Conservation (phyloP, 2,888 invertebrate genomes). For the Netelia inedita region DNA sequence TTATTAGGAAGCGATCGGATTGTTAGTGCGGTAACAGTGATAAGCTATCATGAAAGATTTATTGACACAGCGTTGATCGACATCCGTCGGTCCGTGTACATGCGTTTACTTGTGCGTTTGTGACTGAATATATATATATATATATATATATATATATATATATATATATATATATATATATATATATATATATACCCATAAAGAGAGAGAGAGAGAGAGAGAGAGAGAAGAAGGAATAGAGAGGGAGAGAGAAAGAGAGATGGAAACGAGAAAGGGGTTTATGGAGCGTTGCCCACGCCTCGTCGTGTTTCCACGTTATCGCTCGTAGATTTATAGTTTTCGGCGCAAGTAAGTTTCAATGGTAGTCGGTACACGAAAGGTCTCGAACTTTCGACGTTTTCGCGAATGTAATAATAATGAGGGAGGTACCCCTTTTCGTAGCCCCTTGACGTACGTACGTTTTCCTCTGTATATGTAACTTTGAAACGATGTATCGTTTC, state of each 20-base stretch:
- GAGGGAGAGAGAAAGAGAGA: slow-evolving; percentile 18
- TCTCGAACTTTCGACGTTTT: slow-evolving; percentile 45
- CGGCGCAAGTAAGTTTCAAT: slow-evolving; percentile 44
- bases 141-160: not conserved
- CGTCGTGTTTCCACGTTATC: slow-evolving; percentile 58
- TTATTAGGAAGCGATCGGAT: slow-evolving; percentile 29
- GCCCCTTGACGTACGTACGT: not conserved
- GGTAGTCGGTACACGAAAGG: slow-evolving; percentile 16
- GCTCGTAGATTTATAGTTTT: slow-evolving; percentile 46
- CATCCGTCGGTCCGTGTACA: not conserved
- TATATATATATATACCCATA: not conserved
- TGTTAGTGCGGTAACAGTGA: slow-evolving; percentile 44
- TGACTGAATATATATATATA: not conserved
- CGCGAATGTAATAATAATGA: slow-evolving; percentile 50
- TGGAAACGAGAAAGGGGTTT: not conserved
- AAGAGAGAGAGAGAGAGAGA: not conserved
- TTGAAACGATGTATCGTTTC: not conserved
- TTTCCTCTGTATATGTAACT: not conserved
- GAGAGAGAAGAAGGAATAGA: not conserved
- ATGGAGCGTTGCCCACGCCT: slow-evolving; percentile 29
- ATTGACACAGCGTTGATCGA: slow-evolving; percentile 51
- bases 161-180: not conserved
- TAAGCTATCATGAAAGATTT: slow-evolving; percentile 56
- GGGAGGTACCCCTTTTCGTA: slow-evolving; percentile 1
- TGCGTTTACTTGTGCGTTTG: not conserved